Base-by-base conservation (phyloP, 2,113 vertebrate species). In the Pongo pygmaeus region DNA sequence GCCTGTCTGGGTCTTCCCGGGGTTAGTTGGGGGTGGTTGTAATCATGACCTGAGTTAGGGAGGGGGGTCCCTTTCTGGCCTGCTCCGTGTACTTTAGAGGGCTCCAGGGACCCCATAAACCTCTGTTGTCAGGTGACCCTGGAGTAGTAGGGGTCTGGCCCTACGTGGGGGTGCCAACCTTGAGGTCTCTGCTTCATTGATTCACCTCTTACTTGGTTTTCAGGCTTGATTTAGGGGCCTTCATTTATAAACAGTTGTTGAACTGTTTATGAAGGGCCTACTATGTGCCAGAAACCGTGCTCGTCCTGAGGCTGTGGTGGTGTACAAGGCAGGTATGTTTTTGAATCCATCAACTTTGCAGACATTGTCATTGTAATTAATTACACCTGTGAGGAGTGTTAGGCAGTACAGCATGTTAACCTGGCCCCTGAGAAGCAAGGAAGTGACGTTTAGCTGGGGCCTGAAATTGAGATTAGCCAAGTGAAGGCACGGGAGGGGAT, bases 121-220 rank as follows among this genome's bases (percentile, higher is more conserved):
- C 22, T 74, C 72, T 64, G 7, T 38, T 55, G 90, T 61, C 74
- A 79, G n/a, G n/a, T 1, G 80, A 48, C 50, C 11, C 35, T 67
- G 23, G 12, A 57, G 17, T 1, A 17, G 48, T 5, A 43, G 50
- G 27, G 50, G 10, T 9, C 55, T 8, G 48, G 22, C 8, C 59
- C 9, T 17, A 4, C 0, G 0, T 7, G 1, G 6, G 30, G n/a
- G 1, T 8, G 30, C 25, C 40, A 72, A 17, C 3, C 46, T 74
- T 30, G 16, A 85, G 50, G 74, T 52, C 30, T 55, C 52, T n/a
- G 38, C 69, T 77, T 80, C n/a, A n/a, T 8, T 20, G 43, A 48
- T 57, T 77, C 78, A 84, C 72, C 32, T 57, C 83, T 46, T 40
- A 23, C 17, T 38, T 40, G 35, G 74, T 61, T 32, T 93, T 27